Percentiles rank a stretch among this genome's conserved stretches.
These are phyloP conservation scores for Aegotheles bennettii DNA, from an alignment of 2,113 vertebrate genomes.

Conservation along the genomic window DNA sequence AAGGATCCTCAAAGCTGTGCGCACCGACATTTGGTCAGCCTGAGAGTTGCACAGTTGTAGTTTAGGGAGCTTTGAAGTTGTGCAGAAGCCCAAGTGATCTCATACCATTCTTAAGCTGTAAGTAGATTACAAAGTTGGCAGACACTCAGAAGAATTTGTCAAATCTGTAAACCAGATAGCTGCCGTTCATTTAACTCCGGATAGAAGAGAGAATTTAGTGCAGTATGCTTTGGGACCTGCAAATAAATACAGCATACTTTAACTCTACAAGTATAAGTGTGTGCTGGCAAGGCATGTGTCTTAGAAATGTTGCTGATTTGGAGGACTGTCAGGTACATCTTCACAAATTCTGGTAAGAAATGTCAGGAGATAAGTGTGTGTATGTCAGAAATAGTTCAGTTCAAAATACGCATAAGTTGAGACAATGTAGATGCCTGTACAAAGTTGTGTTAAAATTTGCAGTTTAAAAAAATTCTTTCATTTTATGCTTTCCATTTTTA, in stretches of 20 bases:
- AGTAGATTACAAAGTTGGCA: background rate
- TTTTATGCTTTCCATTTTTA: background rate
- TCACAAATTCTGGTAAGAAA: background rate
- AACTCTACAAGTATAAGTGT: background rate
- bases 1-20: slow-evolving; percentile 10
- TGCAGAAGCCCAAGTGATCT: slow-evolving; percentile 10
- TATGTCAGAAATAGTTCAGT: background rate
- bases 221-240: background rate
- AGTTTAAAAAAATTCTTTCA: background rate
- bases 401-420: background rate
- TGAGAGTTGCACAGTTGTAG: background rate
- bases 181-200: background rate
- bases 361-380: background rate
- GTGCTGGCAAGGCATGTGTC: background rate
- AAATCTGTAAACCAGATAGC: background rate
- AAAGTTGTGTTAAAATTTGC: background rate
- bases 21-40: accelerated
- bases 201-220: background rate
- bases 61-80: slow-evolving; percentile 5
- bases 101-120: background rate
- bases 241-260: background rate
- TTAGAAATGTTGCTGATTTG: background rate
- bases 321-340: background rate
- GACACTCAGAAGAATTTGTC: background rate
- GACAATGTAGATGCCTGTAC: background rate